Evolutionary conservation across 2,888 invertebrate species (phyloP).

Genomic region (Andrena marginata): DNA sequence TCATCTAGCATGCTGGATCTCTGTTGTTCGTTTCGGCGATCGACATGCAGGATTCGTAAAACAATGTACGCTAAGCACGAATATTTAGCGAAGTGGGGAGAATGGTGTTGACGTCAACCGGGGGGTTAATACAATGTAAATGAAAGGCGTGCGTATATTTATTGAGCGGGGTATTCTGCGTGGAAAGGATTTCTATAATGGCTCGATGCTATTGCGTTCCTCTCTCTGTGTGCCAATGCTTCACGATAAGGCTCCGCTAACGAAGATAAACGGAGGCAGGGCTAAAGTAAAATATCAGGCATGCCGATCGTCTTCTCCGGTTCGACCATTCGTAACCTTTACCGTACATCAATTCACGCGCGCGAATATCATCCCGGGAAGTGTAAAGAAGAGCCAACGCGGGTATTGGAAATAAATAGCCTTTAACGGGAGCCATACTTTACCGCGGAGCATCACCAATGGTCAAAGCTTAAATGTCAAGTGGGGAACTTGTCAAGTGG

Average conservation of each 20-base stretch:
- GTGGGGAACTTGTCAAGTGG: slow-evolving; percentile 4
- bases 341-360: slow-evolving; percentile 45
- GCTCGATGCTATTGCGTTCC: slow-evolving; percentile 19
- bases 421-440: slow-evolving; percentile 27
- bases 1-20: too few relatives aligned
- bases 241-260: slow-evolving; percentile 46
- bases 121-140: slow-evolving; percentile 42
- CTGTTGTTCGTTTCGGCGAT: too few relatives aligned
- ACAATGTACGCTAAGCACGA: background rate
- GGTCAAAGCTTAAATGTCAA: slow-evolving; percentile 35
- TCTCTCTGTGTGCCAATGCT: slow-evolving; percentile 9
- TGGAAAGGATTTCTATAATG: background rate
- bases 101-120: slow-evolving; percentile 16
- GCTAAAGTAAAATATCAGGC: slow-evolving; percentile 46
- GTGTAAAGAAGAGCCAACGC: slow-evolving; percentile 10
- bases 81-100: background rate
- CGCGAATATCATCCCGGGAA: slow-evolving; percentile 40
- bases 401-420: slow-evolving; percentile 47
- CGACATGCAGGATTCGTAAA: too few relatives aligned
- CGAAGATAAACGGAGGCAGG: slow-evolving; percentile 41
- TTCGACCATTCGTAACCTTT: slow-evolving; percentile 46
- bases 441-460: background rate
- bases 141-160: slow-evolving; percentile 26
- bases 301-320: slow-evolving; percentile 15
- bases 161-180: slow-evolving; percentile 25